These are phyloP conservation scores for Hartigia nigra DNA, from an alignment of 2,888 invertebrate genomes.

Conservation along the genomic window DNA sequence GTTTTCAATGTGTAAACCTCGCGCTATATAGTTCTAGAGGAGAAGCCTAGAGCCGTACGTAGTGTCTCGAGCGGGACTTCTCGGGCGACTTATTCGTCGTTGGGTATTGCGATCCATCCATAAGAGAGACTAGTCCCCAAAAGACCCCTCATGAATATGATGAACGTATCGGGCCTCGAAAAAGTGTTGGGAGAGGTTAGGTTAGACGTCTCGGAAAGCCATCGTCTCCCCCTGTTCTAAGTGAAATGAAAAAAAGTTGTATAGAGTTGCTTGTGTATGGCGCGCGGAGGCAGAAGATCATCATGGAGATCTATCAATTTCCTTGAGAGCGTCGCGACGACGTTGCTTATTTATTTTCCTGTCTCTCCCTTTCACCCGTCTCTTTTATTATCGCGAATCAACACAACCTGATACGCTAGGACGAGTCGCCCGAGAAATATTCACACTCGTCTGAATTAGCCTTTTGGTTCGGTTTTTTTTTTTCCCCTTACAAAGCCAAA, in stretches of 20 bases:
- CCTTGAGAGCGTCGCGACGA: conserved; percentile 2
- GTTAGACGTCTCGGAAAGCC: background rate
- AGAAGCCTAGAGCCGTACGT: conserved; percentile 1
- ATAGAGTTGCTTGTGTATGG: background rate
- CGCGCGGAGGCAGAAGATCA: background rate
- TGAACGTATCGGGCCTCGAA: background rate
- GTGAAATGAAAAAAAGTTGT: too few species aligned
- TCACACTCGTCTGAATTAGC: background rate
- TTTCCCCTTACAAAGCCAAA: background rate
- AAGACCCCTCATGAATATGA: background rate
- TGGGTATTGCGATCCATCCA: background rate
- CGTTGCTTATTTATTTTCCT: background rate
- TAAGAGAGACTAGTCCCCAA: background rate
- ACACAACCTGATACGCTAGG: too few species aligned
- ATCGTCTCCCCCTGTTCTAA: background rate
- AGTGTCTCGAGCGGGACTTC: background rate
- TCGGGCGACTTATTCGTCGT: background rate
- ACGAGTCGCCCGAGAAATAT: conserved; percentile 12
- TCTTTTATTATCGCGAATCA: background rate
- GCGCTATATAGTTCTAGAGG: background rate
- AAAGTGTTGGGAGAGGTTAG: background rate
- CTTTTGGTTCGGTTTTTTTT: background rate
- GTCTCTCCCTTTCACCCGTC: background rate
- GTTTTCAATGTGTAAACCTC: conserved; percentile 32
- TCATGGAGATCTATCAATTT: conserved; percentile 1